phyloP scores from a whole-genome alignment of 2,797 vertebrate genomes.

The Amblyraja radiata region DNA sequence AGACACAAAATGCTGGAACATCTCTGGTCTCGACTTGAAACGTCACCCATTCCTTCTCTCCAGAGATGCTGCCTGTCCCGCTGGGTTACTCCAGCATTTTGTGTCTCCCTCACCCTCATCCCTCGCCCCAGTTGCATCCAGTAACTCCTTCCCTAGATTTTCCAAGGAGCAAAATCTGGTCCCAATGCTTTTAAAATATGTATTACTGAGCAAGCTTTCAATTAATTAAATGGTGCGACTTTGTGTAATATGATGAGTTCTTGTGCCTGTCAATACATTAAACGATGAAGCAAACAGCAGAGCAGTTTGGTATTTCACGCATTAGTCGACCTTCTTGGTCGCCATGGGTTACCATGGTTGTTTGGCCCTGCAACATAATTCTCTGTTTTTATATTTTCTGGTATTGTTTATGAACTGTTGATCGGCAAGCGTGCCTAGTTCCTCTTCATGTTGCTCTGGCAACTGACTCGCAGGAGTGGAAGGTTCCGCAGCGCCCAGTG shows the following conservation, averaged over 20 bases:
- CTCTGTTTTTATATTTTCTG: neutral
- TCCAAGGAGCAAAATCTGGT: neutral
- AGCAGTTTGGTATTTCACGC: neutral
- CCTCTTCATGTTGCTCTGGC: neutral
- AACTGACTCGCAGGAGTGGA: neutral
- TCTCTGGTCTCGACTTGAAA: no score
- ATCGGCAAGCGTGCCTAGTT: neutral
- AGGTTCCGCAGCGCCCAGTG: neutral
- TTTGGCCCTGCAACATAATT: neutral
- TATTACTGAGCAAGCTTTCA: neutral
- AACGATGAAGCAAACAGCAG: neutral
- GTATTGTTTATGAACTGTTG: neutral
- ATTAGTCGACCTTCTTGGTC: neutral
- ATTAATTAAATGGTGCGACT: neutral
- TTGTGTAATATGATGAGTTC: neutral
- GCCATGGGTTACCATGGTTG: neutral
- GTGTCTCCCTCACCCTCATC: neutral
- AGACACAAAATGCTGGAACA: no score
- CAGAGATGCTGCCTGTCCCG: no score
- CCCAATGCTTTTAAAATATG: neutral
- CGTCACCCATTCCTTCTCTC: no score
- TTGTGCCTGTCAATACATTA: neutral
- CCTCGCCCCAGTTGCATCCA: no score
- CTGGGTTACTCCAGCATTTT: no score
- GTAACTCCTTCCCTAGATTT: neutral